A percentile compares a stretch with the other conserved stretches of the same genome.
Evolutionary conservation across 2,888 invertebrate species (phyloP).

Genomic region (Formica aserva): DNA sequence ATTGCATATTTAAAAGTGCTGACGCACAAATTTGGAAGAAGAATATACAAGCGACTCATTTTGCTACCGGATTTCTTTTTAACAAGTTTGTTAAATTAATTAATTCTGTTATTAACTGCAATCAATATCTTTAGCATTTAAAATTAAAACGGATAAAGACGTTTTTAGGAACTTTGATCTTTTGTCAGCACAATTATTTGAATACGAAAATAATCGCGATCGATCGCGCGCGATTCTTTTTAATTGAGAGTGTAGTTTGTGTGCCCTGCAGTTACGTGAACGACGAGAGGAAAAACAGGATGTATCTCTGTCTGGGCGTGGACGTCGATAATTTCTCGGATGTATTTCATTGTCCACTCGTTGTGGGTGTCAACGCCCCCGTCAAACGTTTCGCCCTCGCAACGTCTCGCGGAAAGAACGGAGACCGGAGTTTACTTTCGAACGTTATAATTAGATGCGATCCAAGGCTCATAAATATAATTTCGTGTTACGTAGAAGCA

Average conservation of each 20-base stretch:
- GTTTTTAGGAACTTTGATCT: not conserved
- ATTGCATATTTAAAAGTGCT: not conserved
- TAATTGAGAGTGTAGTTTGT: conserved; percentile 57
- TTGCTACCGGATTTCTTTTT: not conserved
- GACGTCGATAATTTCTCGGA: conserved; percentile 69
- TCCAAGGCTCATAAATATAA: conserved; percentile 69
- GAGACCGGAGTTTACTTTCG: conserved; percentile 39
- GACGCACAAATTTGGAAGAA: not conserved
- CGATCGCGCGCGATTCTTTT: conserved; percentile 14
- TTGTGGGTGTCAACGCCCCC: conserved; percentile 84
- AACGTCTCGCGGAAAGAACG: conserved; percentile 58
- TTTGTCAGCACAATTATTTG: conserved; percentile 24
- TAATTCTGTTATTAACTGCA: not conserved
- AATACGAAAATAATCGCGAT: conserved; percentile 35
- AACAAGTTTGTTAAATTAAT: not conserved
- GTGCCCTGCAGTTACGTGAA: conserved; percentile 44
- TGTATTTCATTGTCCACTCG: conserved; percentile 79
- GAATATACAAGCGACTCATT: not conserved
- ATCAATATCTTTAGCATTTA: not conserved
- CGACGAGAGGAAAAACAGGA: conserved; percentile 62
- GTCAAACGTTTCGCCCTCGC: conserved; percentile 75
- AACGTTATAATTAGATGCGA: conserved; percentile 73
- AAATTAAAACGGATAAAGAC: not conserved
- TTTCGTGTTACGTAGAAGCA: conserved; percentile 51
- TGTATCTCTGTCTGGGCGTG: conserved; percentile 75